Base-by-base conservation (phyloP, 2,888 invertebrate species). In the Arctia plantaginis region DNA sequence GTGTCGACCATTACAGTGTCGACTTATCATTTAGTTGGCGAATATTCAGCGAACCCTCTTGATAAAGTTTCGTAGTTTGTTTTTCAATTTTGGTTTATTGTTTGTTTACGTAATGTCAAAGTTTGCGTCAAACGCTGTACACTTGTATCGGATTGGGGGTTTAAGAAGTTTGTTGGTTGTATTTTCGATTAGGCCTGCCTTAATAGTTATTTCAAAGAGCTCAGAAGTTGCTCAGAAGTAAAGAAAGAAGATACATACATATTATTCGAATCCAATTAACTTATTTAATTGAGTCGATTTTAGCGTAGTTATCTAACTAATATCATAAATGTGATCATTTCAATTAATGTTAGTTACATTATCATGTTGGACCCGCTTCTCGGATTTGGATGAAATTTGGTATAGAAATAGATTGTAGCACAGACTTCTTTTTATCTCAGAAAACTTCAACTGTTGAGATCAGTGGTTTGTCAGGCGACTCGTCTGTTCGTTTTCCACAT, bases 1-100 rank as follows among this genome's bases (percentile, higher is more conserved):
- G 69, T 82, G 80, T 83, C 51, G 51, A 69, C 59, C 23, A 35
- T 71, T 74, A 76, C 74, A 75, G 76, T 78, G 78, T 76, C 77
- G 66, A 78, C 73, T 77, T 81, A 76, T 81, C 78, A 82, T 81
- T 76, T 75, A 67, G 76, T 69, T 72, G 3, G 68, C n/a, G 62
- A 35, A 69, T 69, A 39, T 65, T 55, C 64, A 18, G 35, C 27
- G 10, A 27, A 23, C 51, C n/a, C 41, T 71, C n/a, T 65, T n/a
- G n/a, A 51, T 71, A 65, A 47, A 62, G 59, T 65, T 33, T n/a
- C 35, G 20, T 20, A 66, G 51, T n/a, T 69, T 69, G 30, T 66
- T 66, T 66, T 59, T 66, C 39, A 59, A 44, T 47, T 65, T 35
- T 44, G 64, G 62, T 23, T 13, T 33, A 55, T 23, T 67, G 67